Conservation (phyloP, 2,888 invertebrate species). For the Phrixothrix hirtus region DNA sequence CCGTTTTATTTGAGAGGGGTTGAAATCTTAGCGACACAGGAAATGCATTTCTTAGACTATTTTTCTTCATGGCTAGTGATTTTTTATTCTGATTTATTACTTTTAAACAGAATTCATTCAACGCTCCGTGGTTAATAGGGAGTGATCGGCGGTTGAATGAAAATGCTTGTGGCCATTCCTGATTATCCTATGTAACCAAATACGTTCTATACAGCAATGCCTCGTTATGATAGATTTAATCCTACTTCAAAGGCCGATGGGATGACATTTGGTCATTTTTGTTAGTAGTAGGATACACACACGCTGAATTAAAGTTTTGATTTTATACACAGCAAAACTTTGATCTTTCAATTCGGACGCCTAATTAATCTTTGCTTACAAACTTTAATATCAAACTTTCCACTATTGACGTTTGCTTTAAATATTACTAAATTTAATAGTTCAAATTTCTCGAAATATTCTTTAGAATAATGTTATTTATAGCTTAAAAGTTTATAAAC, state of each 20-base stretch:
- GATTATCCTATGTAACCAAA: slow-evolving; percentile 30
- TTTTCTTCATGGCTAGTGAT: slow-evolving; percentile 32
- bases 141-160: slow-evolving; percentile 14
- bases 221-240: slow-evolving; percentile 24
- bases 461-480: too few relatives aligned
- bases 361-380: too few relatives aligned
- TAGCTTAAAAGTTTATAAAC: too few relatives aligned
- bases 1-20: slow-evolving; percentile 32
- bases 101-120: slow-evolving; percentile 6
- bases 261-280: slow-evolving; percentile 15
- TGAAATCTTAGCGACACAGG: slow-evolving; percentile 44
- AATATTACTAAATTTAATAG: too few relatives aligned
- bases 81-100: slow-evolving; percentile 10
- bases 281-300: not conserved
- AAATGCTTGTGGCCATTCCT: slow-evolving; percentile 21
- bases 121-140: slow-evolving; percentile 2
- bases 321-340: too few relatives aligned
- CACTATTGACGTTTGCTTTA: too few relatives aligned
- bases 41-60: slow-evolving; percentile 48
- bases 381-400: too few relatives aligned
- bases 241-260: slow-evolving; percentile 26
- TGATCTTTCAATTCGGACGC: too few relatives aligned
- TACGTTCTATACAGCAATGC: slow-evolving; percentile 18
- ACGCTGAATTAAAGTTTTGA: not conserved
- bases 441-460: too few relatives aligned